Evolutionary conservation across 2,888 invertebrate genomes (phyloP).

Genomic region (Drosophila merina): DNA sequence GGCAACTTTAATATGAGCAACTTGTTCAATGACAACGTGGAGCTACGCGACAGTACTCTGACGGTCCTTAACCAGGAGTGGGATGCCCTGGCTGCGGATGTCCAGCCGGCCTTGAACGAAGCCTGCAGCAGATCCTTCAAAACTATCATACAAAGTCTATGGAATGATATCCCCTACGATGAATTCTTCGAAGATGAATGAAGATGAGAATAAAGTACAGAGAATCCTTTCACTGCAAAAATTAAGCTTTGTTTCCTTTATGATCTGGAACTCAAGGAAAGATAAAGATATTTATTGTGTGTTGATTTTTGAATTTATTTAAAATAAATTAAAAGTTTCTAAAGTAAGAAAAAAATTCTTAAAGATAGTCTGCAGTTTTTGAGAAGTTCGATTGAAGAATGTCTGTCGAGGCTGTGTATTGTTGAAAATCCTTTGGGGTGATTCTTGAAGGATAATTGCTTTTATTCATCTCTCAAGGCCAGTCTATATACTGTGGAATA

Average conservation of each 20-base stretch:
- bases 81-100: constrained; percentile 57
- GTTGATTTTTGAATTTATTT: neutral
- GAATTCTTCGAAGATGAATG: constrained; percentile 45
- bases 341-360: neutral
- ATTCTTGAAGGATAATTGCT: neutral
- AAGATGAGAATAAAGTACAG: no score
- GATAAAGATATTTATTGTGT: no score
- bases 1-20: constrained; percentile 67
- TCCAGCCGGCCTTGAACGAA: constrained; percentile 60
- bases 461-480: neutral
- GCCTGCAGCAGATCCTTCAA: constrained; percentile 33
- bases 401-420: neutral
- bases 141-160: constrained; percentile 39
- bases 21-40: constrained; percentile 66
- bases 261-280: no score
- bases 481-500: neutral
- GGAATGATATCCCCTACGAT: constrained; percentile 65
- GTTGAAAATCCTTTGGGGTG: neutral
- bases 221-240: neutral
- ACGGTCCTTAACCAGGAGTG: constrained; percentile 70
- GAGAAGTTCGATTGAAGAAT: neutral
- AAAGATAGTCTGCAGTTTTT: neutral
- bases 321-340: neutral
- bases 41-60: constrained; percentile 68
- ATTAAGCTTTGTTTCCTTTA: no score